Evolutionary conservation across 2,113 vertebrate species (phyloP).

Genomic region (Charadrius vociferus): DNA sequence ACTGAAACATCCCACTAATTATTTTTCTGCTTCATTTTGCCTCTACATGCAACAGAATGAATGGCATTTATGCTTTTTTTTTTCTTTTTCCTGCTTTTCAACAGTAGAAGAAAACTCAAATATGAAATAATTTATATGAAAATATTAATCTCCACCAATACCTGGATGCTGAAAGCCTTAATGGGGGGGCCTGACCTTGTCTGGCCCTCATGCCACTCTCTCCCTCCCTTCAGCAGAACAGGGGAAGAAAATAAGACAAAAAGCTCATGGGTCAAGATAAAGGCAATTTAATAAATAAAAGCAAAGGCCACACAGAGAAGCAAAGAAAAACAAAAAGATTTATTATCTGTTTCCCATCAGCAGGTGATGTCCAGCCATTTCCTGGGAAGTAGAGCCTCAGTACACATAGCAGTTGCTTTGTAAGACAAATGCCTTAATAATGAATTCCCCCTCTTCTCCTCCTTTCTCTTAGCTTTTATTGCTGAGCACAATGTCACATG

Average conservation of each 20-base stretch:
- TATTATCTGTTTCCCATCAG: neutral
- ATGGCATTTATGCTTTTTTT: neutral
- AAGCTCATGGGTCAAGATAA: neutral
- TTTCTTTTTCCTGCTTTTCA: neutral
- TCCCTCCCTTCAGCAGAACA: neutral
- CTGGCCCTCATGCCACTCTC: neutral
- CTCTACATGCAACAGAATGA: neutral
- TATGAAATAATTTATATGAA: neutral
- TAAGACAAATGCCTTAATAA: neutral
- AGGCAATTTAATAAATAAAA: neutral
- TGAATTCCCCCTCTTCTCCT: neutral
- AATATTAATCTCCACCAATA: neutral
- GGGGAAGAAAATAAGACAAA: neutral
- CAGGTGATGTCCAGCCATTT: neutral
- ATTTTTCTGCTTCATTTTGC: neutral
- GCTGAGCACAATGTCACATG: rapidly evolving
- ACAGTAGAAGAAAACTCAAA: neutral
- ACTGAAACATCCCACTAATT: neutral
- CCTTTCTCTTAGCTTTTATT: neutral
- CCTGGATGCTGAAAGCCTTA: neutral
- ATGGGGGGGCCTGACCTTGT: neutral
- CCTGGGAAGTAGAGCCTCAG: neutral
- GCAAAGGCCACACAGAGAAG: rapidly evolving
- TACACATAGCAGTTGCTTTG: rapidly evolving
- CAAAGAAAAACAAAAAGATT: neutral